phyloP scores from a whole-genome alignment of 2,113 vertebrate species.

The Pyrgilauda ruficollis region DNA sequence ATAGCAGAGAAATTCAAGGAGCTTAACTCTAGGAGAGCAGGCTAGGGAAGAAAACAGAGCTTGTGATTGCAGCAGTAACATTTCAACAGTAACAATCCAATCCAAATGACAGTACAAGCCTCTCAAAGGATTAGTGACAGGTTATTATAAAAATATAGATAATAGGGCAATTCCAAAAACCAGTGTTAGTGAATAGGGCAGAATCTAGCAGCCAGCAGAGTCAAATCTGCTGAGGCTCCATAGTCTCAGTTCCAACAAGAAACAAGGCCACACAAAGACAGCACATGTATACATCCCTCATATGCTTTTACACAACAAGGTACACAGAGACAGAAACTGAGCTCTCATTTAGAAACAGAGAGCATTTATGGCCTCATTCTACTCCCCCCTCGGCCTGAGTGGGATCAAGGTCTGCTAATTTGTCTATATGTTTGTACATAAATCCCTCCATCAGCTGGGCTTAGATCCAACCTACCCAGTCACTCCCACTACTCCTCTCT shows the following conservation, averaged over 20 bases:
- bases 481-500: background rate
- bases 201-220: background rate
- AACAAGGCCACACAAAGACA: rapidly evolving
- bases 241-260: background rate
- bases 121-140: background rate
- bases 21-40: background rate
- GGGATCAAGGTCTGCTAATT: background rate
- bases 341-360: background rate
- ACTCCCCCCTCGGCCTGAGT: background rate
- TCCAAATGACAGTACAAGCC: background rate
- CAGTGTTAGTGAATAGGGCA: background rate
- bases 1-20: background rate
- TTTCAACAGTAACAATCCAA: background rate
- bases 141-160: background rate
- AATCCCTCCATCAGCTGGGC: background rate
- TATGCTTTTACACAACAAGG: background rate
- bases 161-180: background rate
- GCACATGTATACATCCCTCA: rapidly evolving
- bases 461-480: background rate
- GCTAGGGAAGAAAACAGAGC: background rate
- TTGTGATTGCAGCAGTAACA: background rate
- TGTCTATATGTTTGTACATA: background rate
- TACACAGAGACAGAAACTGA: background rate
- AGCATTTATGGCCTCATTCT: background rate
- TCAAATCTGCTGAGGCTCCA: background rate